Base-by-base conservation (phyloP, 2,888 invertebrate genomes). In the Clanis bilineata region DNA sequence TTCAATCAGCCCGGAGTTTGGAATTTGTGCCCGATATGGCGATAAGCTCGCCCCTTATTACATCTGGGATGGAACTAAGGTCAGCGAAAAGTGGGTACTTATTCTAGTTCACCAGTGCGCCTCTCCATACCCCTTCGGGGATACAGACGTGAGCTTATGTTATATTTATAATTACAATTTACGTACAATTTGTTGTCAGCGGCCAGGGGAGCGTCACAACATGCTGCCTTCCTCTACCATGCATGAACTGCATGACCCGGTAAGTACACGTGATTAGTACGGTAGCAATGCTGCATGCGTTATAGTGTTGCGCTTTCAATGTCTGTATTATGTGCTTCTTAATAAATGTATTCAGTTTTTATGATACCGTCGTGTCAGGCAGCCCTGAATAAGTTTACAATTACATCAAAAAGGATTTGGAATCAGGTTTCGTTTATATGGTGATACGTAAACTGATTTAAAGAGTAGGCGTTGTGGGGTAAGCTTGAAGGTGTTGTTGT, bases 201-300 rank as follows among this genome's bases (percentile, higher is more conserved):
- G 93, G 75, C 93, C 89, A 68, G 83, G 82, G 68, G 93, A 91
- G 78, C 86, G 93, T 71, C 93, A 93, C 70, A 59, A 56, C 76
- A 84, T 93, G 86, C 90, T 93, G 82, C 89, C 93, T 65, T 91
- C 93, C 67, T 90, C 93, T 73, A 92, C 93, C 75, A 92, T 93
- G 87, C 93, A 93, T 86, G 93, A 93, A 74, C 86, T 93, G 82
- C 93, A 93, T 82, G 93, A 93, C 69, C 90, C 93, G 92, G 93
- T 93, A 84, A 93, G 93, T 93, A 84, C 83, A 82, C 79, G 75
- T 73, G 18, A 77, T 59, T 65, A 45, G 47, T 41, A 58, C 56
- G 22, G 57, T 58, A 59, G 80, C 77, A 77, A 77, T 77, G 61
- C 59, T 65, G 73, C 72, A 76, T 82, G 76, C 74, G 70, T 79